Evolutionary conservation across 2,888 invertebrate species (phyloP).

Genomic region (Sycophila texana): DNA sequence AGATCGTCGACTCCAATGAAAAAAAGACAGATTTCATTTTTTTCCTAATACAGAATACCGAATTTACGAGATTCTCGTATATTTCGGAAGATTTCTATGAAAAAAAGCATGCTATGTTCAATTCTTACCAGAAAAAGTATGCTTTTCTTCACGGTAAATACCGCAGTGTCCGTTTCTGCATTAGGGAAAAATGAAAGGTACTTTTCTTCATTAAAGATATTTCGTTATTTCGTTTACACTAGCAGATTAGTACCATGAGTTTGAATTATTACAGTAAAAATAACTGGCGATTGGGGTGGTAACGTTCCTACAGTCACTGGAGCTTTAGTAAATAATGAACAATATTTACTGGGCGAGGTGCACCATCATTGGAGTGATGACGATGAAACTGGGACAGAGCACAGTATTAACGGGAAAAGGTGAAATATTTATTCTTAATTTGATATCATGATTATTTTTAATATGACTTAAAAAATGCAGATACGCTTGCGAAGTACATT

Average conservation of each 20-base stretch:
- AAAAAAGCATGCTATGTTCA: not conserved
- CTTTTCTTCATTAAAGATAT: not conserved
- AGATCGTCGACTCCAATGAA: too few relatives aligned
- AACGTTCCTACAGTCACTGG: constrained; percentile 11
- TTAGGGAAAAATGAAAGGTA: not conserved
- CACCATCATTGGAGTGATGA: constrained; percentile 18
- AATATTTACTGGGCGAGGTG: not conserved
- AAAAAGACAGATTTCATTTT: not conserved
- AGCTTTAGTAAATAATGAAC: not conserved
- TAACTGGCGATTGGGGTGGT: not conserved
- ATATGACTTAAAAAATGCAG: not conserved
- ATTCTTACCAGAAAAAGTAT: not conserved
- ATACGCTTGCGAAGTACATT: constrained; percentile 15
- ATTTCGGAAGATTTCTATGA: not conserved
- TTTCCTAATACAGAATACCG: too few relatives aligned
- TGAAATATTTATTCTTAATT: not conserved
- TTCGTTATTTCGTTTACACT: not conserved
- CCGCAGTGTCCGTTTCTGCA: not conserved
- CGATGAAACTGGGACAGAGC: constrained; percentile 9
- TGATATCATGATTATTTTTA: not conserved
- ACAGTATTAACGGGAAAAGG: constrained; percentile 15
- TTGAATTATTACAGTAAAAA: not conserved
- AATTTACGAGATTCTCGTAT: not conserved
- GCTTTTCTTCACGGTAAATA: not conserved
- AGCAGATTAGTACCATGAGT: not conserved